Base-by-base conservation (phyloP, 2,113 vertebrate species). In the Paracanthobrama guichenoti region DNA sequence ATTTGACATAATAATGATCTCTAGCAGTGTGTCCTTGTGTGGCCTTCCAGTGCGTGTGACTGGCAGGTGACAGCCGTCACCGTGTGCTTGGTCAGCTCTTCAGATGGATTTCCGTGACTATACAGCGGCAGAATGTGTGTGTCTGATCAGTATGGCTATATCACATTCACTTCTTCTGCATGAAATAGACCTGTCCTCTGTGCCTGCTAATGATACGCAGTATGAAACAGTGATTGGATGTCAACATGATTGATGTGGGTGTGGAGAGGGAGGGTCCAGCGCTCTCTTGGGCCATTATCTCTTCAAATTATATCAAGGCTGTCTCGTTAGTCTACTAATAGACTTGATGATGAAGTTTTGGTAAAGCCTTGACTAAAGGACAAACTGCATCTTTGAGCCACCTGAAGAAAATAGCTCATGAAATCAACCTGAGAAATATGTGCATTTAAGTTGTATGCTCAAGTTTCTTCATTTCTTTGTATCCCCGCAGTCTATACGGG, bases 401-500 rank as follows among this genome's bases (percentile, higher is more conserved):
- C 48, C 16, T 2, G 2, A 39, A 42, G 35, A 48, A 57, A 78
- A 12, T 20, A 50, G 16, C 48, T 24, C 12, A 73, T 31, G 26
- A 6, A 26, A 76, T 22, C 53, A 3, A 20, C 16, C 16, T 75
- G 73, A 53, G 22, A 48, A 55, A 55, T 55, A 55, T 62, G n/a
- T 62, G n/a, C 12, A 12, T 60, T 60, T 24, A 12, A 60, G 59
- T 62, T 59, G 22, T 13, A 44, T 72, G 69, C 39, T n/a, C 8
- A 39, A 16, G 5, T 67, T 20, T 50, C 16, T 48, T 28, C 3
- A 20, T 53, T 76, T 69, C 22, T 67, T 55, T 44, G 16, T 9
- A 72, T 28, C 71, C 13, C 12, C 88, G 6, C 95, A 99, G 98
- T 99, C 98, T 0, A 97, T 99, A 88, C 93, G 97, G 89, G 98